Conservation (phyloP, 1,140 invertebrate genomes). For the Ostrea denselamellosa region DNA sequence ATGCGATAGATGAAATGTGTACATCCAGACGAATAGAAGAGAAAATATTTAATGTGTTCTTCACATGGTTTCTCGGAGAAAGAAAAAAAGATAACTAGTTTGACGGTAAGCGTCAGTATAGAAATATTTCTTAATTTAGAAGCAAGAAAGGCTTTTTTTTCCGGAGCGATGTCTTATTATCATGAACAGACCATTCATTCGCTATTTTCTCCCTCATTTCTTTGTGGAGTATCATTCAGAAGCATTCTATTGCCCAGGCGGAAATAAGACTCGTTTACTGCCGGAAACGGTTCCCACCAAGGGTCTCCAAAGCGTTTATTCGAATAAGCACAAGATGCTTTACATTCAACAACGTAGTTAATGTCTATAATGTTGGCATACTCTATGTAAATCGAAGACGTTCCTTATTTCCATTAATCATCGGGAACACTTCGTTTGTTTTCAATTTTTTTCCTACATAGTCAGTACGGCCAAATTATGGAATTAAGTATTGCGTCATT, state of each 20-base stretch:
- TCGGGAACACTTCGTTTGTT: neutral
- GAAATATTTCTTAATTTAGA: neutral
- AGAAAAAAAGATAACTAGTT: no score
- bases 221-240: slow-evolving; percentile 10
- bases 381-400: neutral
- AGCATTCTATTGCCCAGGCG: neutral
- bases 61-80: no score
- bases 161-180: neutral
- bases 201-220: slow-evolving; percentile 4
- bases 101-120: neutral
- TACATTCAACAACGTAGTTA: neutral
- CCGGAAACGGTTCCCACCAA: neutral
- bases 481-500: no score
- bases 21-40: no score
- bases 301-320: slow-evolving; percentile 4
- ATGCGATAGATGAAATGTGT: no score
- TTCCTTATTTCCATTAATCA: neutral
- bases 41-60: no score
- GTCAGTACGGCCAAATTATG: no score
- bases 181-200: neutral
- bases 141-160: neutral
- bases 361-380: neutral
- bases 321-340: neutral
- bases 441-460: neutral
- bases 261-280: slow-evolving; percentile 25